Base-by-base conservation (phyloP, 2,888 invertebrate species). In the Scaptomyza tumidula region DNA sequence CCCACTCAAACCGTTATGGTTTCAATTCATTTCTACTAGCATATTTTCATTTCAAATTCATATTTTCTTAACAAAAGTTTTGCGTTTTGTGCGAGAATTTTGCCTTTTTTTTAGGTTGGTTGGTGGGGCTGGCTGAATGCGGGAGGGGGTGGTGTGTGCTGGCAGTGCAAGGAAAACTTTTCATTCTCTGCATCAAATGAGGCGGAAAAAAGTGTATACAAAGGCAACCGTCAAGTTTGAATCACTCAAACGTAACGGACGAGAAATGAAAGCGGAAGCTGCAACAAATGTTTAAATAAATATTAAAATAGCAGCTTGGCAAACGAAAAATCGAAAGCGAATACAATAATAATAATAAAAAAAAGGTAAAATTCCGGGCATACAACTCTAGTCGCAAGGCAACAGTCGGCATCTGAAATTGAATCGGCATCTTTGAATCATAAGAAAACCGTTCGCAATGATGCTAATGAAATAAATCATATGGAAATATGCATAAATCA, bases 191-290 rank as follows among this genome's bases (percentile, higher is more conserved):
- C 70, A 74, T 76, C 86, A 87, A 86, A 86, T 86, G 86, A 86
- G 86, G 73, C 73, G 83, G 88, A 87, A 86, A 75, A 83, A 86
- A 87, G 85, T 86, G 74, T 83, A 85, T 83, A 88, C 86, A 87
- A 85, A 86, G 83, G 88, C 86, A 87, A 86, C 79, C 88, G 86
- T 87, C 86, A 87, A 86, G 88, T 86, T 86, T 81, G 83, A 87
- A 79, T 86, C 86, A 86, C 77, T 86, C 83, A 86, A 86, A 81
- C 75, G 86, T 85, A 86, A 87, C 79, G 88, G 83, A 83, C 88
- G 74, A 86, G 87, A 85, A 86, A 87, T 87, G 87, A 76, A 83
- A 86, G 72, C 75, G 88, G 86, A 86, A 86, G 83, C 81, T 83
- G 83, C 82, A 86, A 78, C 87, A 85, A 87, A 87, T 87, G 87